Evolutionary conservation across 1,140 invertebrate species (phyloP).

Genomic region (Alviniconcha marisindica): DNA sequence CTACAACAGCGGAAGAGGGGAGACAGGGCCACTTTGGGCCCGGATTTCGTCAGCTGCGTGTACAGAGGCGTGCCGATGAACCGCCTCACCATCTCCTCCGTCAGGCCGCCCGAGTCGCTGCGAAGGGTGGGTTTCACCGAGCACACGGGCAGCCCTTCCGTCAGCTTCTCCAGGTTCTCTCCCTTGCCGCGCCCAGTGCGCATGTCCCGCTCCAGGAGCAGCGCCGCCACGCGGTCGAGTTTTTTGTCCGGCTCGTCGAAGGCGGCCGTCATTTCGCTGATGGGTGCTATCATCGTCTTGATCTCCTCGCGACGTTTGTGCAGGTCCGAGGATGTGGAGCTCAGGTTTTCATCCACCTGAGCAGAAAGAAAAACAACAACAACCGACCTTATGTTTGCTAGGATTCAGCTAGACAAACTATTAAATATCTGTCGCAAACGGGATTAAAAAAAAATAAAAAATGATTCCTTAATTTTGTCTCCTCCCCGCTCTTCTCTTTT

Average conservation of each 20-base stretch:
- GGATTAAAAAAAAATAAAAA: not conserved
- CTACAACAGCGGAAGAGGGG: not conserved
- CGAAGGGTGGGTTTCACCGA: not conserved
- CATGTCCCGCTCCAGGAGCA: conserved; percentile 4
- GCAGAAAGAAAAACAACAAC: not conserved
- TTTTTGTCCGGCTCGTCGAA: not conserved
- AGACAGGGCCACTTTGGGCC: not conserved
- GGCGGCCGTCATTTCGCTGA: not conserved
- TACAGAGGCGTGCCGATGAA: not conserved
- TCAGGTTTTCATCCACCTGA: not conserved
- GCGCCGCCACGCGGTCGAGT: not conserved
- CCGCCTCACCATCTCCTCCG: not conserved
- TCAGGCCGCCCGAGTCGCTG: not conserved
- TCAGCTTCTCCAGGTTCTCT: conserved; percentile 28
- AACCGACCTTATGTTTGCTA: too few relatives aligned
- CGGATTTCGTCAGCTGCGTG: not conserved
- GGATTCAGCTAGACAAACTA: not conserved
- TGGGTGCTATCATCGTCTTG: conserved; percentile 10
- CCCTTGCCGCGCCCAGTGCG: conserved; percentile 28
- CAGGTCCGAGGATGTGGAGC: conserved; percentile 10
- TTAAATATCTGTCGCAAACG: not conserved
- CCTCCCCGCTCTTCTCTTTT: not conserved
- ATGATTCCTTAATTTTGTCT: not conserved
- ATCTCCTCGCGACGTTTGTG: not conserved
- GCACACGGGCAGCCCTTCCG: conserved; percentile 11